Base-by-base conservation (phyloP, 2,888 invertebrate species). In the Frankliniella fusca region DNA sequence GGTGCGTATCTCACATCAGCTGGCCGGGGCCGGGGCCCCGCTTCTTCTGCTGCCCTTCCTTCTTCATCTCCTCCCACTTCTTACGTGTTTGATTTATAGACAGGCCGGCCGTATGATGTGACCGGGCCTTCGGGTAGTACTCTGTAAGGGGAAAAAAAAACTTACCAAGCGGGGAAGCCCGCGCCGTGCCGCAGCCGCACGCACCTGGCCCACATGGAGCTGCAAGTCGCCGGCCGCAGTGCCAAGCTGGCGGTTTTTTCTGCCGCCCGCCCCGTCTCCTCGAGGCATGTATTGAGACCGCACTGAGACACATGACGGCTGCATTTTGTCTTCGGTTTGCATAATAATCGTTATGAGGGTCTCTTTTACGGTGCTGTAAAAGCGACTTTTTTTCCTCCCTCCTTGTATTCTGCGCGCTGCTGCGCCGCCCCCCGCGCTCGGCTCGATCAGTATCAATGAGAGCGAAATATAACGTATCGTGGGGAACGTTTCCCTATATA, bases 1-100 rank as follows among this genome's bases (percentile, higher is more conserved):
- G 38, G 11, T 2, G 23, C 27, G 27, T 76, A 76, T 76, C 70
- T 76, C 27, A 23, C 70, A 27, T 76, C 70, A 27, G 70, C 27
- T 23, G 70, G 23, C 27, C 38, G 38, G n/a, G n/a, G 38, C 38
- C 38, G 38, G 38, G 3, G 38, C 38, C 3, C 38, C 38, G 38
- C 38, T 38, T 38, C 38, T 38, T 38, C 38, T 38, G 38, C 38
- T 38, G 38, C 38, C 38, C 38, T 38, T 38, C 38, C 38, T 38
- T 38, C 38, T 38, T 38, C 38, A 38, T 38, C 38, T 38, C 38
- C 38, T 70, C 11, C 70, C 23, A 27, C 70, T 76, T 11, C 27
- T 76, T 76, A 76, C 27, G 70, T 27, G 70, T 76, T 76, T 76
- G 70, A 76, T 76, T 76, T 76, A 76, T 76, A n/a, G 70, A 27